Evolutionary conservation across 2,113 vertebrate genomes (phyloP).

Genomic region (Istiophorus platypterus): DNA sequence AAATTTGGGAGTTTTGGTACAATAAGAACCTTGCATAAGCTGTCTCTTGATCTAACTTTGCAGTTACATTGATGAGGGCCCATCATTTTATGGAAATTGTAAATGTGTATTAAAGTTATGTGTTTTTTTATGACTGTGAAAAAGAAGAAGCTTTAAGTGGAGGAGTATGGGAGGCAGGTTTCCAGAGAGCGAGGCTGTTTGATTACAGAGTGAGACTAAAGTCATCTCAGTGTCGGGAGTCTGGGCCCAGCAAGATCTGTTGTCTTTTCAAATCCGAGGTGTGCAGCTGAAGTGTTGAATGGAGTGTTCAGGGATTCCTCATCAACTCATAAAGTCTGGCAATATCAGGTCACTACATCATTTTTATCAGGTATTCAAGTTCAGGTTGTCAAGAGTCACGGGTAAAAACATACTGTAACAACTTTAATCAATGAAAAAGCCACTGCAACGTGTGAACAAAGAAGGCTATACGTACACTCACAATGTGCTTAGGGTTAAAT

Average conservation of each 20-base stretch:
- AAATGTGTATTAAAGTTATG: constrained; percentile 9
- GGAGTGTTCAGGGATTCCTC: not conserved
- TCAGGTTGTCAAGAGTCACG: too few relatives aligned
- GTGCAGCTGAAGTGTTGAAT: not conserved
- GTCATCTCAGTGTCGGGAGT: constrained; percentile 2
- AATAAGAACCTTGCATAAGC: not conserved
- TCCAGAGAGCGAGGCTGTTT: not conserved
- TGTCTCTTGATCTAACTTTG: too few relatives aligned
- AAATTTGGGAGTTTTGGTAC: not conserved
- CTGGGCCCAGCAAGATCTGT: not conserved
- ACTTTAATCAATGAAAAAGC: not conserved
- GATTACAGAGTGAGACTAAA: not conserved
- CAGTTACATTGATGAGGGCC: constrained; percentile 14
- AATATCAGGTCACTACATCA: not conserved
- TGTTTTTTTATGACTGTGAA: not conserved
- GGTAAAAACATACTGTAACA: too few relatives aligned
- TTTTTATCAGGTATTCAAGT: not conserved
- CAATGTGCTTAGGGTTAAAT: not conserved
- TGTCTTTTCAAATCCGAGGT: constrained; percentile 2
- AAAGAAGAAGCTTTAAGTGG: not conserved
- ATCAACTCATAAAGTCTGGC: not conserved
- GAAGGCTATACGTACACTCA: not conserved
- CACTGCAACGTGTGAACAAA: not conserved
- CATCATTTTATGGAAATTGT: not conserved
- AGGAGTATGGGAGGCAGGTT: too few relatives aligned